These are phyloP conservation scores for Apocheima hispidaria DNA, from an alignment of 2,888 invertebrate genomes.

Conservation along the genomic window DNA sequence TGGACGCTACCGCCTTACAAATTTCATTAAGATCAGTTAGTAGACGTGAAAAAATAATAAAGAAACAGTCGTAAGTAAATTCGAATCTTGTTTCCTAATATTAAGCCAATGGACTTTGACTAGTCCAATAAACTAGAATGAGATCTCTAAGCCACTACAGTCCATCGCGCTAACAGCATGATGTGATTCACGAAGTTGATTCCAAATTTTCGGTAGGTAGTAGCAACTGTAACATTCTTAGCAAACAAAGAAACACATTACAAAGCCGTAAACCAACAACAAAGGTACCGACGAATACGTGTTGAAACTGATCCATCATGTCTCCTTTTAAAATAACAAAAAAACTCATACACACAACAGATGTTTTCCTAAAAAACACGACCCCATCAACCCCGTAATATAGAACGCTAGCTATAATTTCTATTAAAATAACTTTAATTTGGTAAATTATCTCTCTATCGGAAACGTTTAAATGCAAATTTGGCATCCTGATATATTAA, in stretches of 20 bases:
- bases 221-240: slow-evolving; percentile 76
- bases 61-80: slow-evolving; percentile 11
- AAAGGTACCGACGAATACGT: slow-evolving; percentile 83
- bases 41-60: too few species aligned
- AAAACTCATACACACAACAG: slow-evolving; percentile 82
- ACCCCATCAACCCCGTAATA: slow-evolving; percentile 71
- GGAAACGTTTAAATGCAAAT: slow-evolving; percentile 82
- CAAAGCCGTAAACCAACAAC: slow-evolving; percentile 83
- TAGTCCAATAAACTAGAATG: slow-evolving; percentile 26
- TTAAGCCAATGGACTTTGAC: slow-evolving; percentile 14
- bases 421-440: slow-evolving; percentile 81
- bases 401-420: slow-evolving; percentile 72
- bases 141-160: slow-evolving; percentile 22
- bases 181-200: slow-evolving; percentile 51
- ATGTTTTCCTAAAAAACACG: slow-evolving; percentile 82
- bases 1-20: too few species aligned
- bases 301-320: slow-evolving; percentile 87
- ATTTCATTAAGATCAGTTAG: too few species aligned
- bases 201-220: slow-evolving; percentile 68
- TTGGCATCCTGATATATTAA: slow-evolving; percentile 74
- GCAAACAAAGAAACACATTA: slow-evolving; percentile 86
- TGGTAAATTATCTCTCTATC: slow-evolving; percentile 74
- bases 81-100: too few species aligned
- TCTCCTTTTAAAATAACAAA: slow-evolving; percentile 85
- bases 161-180: slow-evolving; percentile 22